Base-by-base conservation (phyloP, 1,140 invertebrate species). In the Drosophila oshimai region DNA sequence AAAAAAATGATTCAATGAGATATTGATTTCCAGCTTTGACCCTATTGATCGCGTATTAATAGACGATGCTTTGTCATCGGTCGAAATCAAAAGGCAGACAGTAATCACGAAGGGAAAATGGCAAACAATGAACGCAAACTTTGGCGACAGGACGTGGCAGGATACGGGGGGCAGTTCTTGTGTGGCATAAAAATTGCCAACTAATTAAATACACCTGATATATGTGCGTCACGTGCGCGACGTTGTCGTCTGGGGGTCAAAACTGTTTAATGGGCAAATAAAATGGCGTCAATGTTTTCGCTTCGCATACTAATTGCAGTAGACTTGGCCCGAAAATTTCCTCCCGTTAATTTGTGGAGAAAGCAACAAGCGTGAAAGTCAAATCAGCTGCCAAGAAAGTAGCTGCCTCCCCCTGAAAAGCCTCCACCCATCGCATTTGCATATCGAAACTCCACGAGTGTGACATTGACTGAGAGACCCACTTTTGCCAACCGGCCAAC, bases 401-500 rank as follows among this genome's bases (percentile, higher is more conserved):
- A 22, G 18, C n/a, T 3, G 13, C 9, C 44, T n/a, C 24, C 13
- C 13, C 4, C 24, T 17, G 24, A 12, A 55, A 18, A 31, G 9
- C 36, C 24, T 12, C n/a, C 3, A 15, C 13, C 22, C 20, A 13
- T 15, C 13, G 17, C 42, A 44, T 76, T 53, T 49, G 31, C 44
- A 37, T 60, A 22, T 12, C 51, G 31, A 53, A 36, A 28, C 46
- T 54, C 51, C 50, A 41, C 28, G 47, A 54, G 53, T 53, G 51
- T 84, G 80, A 87, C 80, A 86, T 86, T 86, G 80, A 87, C 81
- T 87, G 80, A 81, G 80, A 87, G 72, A 87, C 81, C 80, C 81
- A 86, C 57, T 86, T 86, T 49, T 81, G 51, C 6, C 28, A 69
- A 76, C 80, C 80, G 80, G 79, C 81, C 34, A 36, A 6, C 29